Evolutionary conservation across 1,140 invertebrate species (phyloP).

Genomic region (Calliopsis andreniformis): DNA sequence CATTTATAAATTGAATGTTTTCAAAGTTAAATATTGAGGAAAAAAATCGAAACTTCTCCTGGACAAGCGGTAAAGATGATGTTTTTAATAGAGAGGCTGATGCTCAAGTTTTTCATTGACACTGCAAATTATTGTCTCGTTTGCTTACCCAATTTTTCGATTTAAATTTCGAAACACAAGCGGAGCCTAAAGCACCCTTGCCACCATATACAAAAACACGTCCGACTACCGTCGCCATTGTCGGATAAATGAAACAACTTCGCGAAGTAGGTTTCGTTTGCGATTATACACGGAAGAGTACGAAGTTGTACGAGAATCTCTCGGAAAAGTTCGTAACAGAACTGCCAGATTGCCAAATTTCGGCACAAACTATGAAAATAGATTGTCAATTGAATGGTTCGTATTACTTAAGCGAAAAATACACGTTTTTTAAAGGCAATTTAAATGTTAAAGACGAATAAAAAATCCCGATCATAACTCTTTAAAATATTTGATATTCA

Average conservation of each 20-base stretch:
- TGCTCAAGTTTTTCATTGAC: neutral
- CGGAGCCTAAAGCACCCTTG: conserved; percentile 94
- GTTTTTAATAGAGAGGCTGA: neutral
- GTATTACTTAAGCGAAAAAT: neutral
- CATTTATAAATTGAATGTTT: neutral
- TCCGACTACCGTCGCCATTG: conserved; percentile 79
- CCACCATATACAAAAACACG: conserved; percentile 96
- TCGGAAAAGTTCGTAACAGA: conserved; percentile 48
- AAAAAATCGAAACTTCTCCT: neutral
- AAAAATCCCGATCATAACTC: too few relatives aligned
- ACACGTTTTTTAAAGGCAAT: neutral
- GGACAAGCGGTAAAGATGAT: neutral
- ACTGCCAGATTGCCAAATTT: conserved; percentile 53
- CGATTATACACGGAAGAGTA: conserved; percentile 50
- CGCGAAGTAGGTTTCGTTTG: conserved; percentile 26
- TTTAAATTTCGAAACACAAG: conserved; percentile 94
- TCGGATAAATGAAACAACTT: conserved; percentile 64
- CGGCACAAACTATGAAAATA: conserved; percentile 35
- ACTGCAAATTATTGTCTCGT: neutral
- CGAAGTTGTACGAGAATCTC: conserved; percentile 39
- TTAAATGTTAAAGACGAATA: too few relatives aligned
- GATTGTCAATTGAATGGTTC: conserved; percentile 19
- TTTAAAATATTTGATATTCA: neutral
- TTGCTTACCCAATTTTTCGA: conserved; percentile 91
- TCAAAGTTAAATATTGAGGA: neutral